phyloP scores from a whole-genome alignment of 2,888 invertebrate genomes.

The Electrophaes corylata region DNA sequence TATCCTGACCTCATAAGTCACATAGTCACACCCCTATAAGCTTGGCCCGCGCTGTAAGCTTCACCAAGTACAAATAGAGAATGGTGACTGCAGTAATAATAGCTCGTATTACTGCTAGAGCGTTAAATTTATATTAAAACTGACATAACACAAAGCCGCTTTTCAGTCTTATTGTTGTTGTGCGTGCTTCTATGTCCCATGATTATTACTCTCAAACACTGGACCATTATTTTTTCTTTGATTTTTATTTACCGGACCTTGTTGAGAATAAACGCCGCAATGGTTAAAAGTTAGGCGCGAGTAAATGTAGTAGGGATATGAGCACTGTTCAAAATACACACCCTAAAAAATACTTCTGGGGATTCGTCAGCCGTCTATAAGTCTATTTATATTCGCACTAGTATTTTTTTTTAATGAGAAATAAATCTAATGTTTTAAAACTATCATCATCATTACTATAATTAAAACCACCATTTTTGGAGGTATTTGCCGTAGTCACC shows the following conservation, averaged over 20 bases:
- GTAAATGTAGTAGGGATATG: no score
- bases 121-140: slow-evolving; percentile 76
- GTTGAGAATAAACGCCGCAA: no score
- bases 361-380: no score
- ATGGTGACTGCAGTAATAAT: slow-evolving; percentile 71
- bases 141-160: slow-evolving; percentile 23
- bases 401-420: no score
- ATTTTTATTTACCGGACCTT: background rate
- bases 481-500: no score
- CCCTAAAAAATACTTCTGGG: no score
- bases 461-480: no score
- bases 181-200: slow-evolving; percentile 11
- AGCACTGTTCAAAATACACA: no score
- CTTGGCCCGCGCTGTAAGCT: slow-evolving; percentile 60
- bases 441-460: no score
- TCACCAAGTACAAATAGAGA: slow-evolving; percentile 73
- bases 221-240: background rate
- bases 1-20: background rate
- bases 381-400: no score
- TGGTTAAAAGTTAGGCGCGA: no score
- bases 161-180: slow-evolving; percentile 22
- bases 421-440: no score
- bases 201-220: slow-evolving; percentile 13
- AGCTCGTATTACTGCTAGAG: slow-evolving; percentile 53
- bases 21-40: slow-evolving; percentile 49